These are phyloP conservation scores for Liposcelis brunnea DNA, from an alignment of 2,888 invertebrate species.

Conservation along the genomic window DNA sequence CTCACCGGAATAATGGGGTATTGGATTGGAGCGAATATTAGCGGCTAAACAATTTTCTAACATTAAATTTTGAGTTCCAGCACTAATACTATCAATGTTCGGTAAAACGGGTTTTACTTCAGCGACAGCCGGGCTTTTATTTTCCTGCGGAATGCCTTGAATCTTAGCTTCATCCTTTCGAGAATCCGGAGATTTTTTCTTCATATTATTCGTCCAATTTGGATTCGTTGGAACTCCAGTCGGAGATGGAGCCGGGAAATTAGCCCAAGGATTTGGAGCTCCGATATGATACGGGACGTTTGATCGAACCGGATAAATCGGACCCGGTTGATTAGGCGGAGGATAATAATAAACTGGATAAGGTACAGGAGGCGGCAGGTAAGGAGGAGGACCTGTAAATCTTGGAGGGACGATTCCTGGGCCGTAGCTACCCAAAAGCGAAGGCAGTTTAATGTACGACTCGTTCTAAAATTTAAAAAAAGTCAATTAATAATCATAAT, in stretches of 20 bases:
- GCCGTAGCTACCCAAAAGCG: background rate
- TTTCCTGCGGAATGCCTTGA: background rate
- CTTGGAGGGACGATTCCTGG: constrained; percentile 9
- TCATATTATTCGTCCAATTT: too few relatives aligned
- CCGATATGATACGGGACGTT: constrained; percentile 3
- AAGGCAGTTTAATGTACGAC: constrained; percentile 18
- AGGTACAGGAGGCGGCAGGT: constrained; percentile 13
- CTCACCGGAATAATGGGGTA: constrained; percentile 1
- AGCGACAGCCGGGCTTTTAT: background rate
- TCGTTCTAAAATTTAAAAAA: constrained; percentile 13
- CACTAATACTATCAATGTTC: background rate
- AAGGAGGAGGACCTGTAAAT: background rate
- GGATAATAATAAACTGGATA: constrained; percentile 13
- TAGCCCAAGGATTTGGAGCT: background rate
- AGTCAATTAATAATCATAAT: background rate
- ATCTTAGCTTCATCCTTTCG: background rate
- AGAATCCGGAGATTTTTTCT: too few relatives aligned
- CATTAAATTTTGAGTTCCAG: too few relatives aligned
- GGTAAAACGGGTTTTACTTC: background rate
- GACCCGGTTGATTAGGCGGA: constrained; percentile 9
- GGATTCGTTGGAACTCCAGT: background rate
- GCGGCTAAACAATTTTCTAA: too few relatives aligned
- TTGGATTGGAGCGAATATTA: background rate
- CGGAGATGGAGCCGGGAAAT: background rate
- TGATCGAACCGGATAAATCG: constrained; percentile 13